phyloP scores from a whole-genome alignment of 2,113 vertebrate species.

The Pelusios castaneus region DNA sequence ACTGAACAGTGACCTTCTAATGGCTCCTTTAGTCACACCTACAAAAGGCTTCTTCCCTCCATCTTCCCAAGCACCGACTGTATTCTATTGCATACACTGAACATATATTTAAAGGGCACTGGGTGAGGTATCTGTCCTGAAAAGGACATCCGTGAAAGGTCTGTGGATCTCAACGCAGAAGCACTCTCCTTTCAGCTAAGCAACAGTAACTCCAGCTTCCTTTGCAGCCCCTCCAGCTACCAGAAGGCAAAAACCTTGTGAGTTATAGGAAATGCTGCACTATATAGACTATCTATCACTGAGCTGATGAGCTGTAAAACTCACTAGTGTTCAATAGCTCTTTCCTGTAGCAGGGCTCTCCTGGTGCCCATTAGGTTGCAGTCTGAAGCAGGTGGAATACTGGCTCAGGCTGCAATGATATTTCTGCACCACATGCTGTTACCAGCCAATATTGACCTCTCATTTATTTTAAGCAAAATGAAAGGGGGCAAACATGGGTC shows the following conservation, averaged over 20 bases:
- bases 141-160: background rate
- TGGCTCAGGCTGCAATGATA: background rate
- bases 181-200: fast-evolving
- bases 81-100: fast-evolving
- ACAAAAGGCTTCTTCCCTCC: background rate
- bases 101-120: fast-evolving
- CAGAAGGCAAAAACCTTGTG: background rate
- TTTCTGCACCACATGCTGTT: background rate
- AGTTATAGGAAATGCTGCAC: background rate
- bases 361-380: no score
- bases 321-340: background rate
- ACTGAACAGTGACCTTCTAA: background rate
- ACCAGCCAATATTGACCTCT: background rate
- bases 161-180: fast-evolving
- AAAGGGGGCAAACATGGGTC: background rate
- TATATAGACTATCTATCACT: background rate
- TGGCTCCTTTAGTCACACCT: fast-evolving
- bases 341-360: background rate
- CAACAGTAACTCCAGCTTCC: background rate
- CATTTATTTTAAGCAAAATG: background rate
- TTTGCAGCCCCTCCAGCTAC: background rate
- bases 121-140: background rate
- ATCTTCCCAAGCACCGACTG: fast-evolving
- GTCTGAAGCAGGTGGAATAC: background rate
- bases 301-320: background rate